Conservation (phyloP, 2,113 vertebrate species). For the Tauraco erythrolophus region DNA sequence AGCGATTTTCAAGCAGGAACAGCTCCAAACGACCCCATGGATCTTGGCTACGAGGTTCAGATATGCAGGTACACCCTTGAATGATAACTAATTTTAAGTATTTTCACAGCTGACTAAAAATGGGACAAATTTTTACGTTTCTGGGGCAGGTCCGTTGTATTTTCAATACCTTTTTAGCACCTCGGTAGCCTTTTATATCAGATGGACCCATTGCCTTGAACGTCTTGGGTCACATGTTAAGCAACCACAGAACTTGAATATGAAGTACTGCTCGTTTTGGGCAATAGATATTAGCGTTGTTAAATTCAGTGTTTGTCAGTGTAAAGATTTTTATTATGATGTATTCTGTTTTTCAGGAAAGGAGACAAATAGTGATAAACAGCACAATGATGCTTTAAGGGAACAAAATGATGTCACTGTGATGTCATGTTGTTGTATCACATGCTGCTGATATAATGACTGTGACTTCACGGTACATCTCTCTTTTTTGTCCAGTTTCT, state of each 20-base stretch:
- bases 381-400: neutral
- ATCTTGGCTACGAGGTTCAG: constrained; percentile 86
- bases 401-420: neutral
- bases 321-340: neutral
- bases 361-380: neutral
- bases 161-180: neutral
- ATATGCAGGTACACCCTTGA: constrained; percentile 88
- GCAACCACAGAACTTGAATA: neutral
- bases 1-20: constrained; percentile 90
- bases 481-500: neutral
- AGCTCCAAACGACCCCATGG: constrained; percentile 80
- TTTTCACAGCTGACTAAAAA: neutral
- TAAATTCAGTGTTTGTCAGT: neutral
- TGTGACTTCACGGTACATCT: neutral
- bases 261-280: neutral
- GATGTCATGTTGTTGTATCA: neutral
- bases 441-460: neutral
- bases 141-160: neutral
- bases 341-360: neutral
- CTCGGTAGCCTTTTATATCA: neutral
- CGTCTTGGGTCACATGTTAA: neutral
- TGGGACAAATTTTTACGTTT: neutral
- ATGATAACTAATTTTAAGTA: neutral
- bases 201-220: neutral
- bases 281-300: neutral